Conservation (phyloP, 2,113 vertebrate species). For the Esox niger region DNA sequence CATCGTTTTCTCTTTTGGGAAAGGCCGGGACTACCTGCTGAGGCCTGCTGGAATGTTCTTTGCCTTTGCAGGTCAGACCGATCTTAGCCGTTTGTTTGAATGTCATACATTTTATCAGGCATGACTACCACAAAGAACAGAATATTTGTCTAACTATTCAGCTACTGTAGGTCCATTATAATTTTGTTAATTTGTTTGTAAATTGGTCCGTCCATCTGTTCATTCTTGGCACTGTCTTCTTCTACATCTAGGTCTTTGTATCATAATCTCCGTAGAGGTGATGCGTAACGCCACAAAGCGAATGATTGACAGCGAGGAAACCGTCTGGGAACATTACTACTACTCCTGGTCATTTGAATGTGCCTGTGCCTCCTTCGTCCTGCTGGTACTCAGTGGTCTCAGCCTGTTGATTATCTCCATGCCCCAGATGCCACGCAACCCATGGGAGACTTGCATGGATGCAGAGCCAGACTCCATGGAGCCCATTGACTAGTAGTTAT, state of each 20-base stretch:
- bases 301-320: conserved; percentile 93
- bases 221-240: neutral
- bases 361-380: conserved; percentile 84
- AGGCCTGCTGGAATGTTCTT: conserved; percentile 96
- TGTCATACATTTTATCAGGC: neutral
- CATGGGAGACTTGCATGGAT: conserved; percentile 99
- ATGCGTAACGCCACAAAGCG: conserved; percentile 94
- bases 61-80: conserved; percentile 84
- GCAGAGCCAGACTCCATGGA: conserved; percentile 83
- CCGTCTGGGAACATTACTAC: conserved; percentile 89
- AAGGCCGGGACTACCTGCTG: conserved; percentile 89
- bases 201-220: neutral
- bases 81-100: neutral
- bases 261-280: conserved; percentile 94
- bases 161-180: neutral
- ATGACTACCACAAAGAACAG: neutral
- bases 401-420: conserved; percentile 90
- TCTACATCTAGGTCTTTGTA: conserved; percentile 82
- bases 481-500: conserved; percentile 36
- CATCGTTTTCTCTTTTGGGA: conserved; percentile 82
- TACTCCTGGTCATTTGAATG: conserved; percentile 97
- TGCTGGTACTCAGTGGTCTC: conserved; percentile 88
- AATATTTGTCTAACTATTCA: neutral
- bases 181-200: too few species aligned
- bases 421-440: conserved; percentile 96